These are phyloP conservation scores for Tyria jacobaeae DNA, from an alignment of 2,888 invertebrate species.

Conservation along the genomic window DNA sequence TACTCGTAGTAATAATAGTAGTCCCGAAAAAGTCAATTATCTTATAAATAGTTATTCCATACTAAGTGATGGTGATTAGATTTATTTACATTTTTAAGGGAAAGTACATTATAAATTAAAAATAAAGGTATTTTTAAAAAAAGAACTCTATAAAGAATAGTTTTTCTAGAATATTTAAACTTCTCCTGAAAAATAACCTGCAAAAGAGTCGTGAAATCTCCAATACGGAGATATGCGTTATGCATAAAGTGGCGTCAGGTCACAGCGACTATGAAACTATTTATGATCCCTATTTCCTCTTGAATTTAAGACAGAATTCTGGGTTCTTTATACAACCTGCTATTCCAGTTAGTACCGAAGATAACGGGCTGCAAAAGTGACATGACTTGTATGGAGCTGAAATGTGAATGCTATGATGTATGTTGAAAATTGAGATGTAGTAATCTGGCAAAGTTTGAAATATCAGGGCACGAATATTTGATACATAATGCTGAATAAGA, in stretches of 20 bases:
- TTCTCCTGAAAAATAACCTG: not conserved
- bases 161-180: not conserved
- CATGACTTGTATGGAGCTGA: not conserved
- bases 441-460: too few relatives aligned
- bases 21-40: too few relatives aligned
- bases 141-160: not conserved
- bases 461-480: too few relatives aligned
- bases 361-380: not conserved
- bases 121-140: too few relatives aligned
- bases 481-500: too few relatives aligned
- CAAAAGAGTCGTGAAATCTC: not conserved
- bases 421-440: too few relatives aligned
- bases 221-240: not conserved
- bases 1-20: too few relatives aligned
- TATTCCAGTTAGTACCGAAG: not conserved
- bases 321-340: not conserved
- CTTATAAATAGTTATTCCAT: too few relatives aligned
- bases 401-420: not conserved
- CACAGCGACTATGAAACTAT: not conserved
- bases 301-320: not conserved
- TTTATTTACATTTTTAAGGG: too few relatives aligned
- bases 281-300: not conserved
- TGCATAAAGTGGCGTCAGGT: slow-evolving; percentile 9
- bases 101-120: too few relatives aligned
- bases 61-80: too few relatives aligned